These are phyloP conservation scores for Esox niger DNA, from an alignment of 2,113 vertebrate genomes.

Conservation along the genomic window DNA sequence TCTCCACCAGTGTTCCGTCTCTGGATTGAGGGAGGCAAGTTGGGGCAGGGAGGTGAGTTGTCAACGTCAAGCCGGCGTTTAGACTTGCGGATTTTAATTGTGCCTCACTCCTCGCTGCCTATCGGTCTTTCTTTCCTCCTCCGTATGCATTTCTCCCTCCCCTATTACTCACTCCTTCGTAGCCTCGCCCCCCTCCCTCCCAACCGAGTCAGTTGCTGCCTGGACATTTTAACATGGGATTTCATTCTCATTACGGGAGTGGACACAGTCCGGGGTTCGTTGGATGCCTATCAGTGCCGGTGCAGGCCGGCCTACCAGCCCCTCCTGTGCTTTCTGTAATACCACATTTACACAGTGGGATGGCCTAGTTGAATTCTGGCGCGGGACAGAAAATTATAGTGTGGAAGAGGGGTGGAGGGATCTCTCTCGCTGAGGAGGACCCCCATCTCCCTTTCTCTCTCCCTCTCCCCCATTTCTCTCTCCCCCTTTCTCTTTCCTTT, in stretches of 20 bases:
- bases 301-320: slow-evolving; percentile 35
- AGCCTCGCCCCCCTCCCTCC: not conserved
- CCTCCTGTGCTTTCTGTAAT: slow-evolving; percentile 41
- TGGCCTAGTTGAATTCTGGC: slow-evolving; percentile 29
- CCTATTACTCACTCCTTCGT: not conserved
- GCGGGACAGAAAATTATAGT: slow-evolving; percentile 37
- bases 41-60: slow-evolving; percentile 65
- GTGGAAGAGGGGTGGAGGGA: slow-evolving; percentile 18
- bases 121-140: slow-evolving; percentile 17
- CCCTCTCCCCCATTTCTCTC: too few species aligned
- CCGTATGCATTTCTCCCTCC: slow-evolving; percentile 9
- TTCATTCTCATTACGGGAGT: slow-evolving; percentile 62
- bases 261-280: slow-evolving; percentile 47
- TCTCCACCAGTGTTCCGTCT: slow-evolving; percentile 65
- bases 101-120: slow-evolving; percentile 19
- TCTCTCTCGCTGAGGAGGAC: slow-evolving; percentile 4
- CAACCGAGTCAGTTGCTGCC: slow-evolving; percentile 30
- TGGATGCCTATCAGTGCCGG: slow-evolving; percentile 42
- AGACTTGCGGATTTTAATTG: slow-evolving; percentile 65
- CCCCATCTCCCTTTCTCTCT: not conserved
- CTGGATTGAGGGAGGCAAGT: slow-evolving; percentile 58
- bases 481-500: not conserved
- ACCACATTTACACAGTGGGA: slow-evolving; percentile 27
- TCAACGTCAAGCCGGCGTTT: slow-evolving; percentile 57
- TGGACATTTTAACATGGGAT: slow-evolving; percentile 56